Evolutionary conservation across 2,797 vertebrate species (phyloP), one percentile per base, ranked within the genome.

Genomic region (Anguilla megastoma): DNA sequence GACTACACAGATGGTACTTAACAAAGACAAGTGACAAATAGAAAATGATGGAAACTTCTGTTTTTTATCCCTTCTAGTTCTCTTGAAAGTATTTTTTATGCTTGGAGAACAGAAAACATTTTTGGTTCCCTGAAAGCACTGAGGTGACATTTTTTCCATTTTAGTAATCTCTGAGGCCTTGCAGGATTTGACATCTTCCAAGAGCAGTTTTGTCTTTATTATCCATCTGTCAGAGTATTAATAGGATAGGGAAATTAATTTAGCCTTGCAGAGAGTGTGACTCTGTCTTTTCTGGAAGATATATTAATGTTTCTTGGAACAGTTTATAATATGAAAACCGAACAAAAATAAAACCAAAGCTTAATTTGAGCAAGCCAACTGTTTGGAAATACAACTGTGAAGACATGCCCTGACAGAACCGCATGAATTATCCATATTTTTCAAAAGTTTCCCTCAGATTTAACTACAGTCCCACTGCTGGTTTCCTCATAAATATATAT

Each of bases 401-500:
- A 76, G 88, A 90, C 90, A 88, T 85, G 88, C 86, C 86, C 27
- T 5, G 79, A 79, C 90, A 86, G 90, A 88, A 86, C 84, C n/a
- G 33, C 82, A 92, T 89, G 87, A 92, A 91, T 90, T 83, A 86
- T 90, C 89, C 88, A 92, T 54, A 87, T 84, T 66, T 36, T 86
- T 86, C 30, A n/a, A 84, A 85, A 85, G 74, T 33, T 52, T 85
- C 66, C 30, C 48, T 76, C 33, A 45, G n/a, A 63, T 88, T 88
- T 88, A 87, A 88, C 69, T 27, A 85, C 6, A 84, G 41, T 86
- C 56, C 63, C 80, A 18, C 54, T 85, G 54, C 83, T 63, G 30
- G n/a, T 90, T 86, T 88, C 86, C 90, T 92, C 86, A 87, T 91
- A 92, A 94, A 93, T 91, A 93, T 90, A 76, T 85, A 33, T 82